phyloP scores from a whole-genome alignment of 2,888 invertebrate species.

The Ellobium chinense region DNA sequence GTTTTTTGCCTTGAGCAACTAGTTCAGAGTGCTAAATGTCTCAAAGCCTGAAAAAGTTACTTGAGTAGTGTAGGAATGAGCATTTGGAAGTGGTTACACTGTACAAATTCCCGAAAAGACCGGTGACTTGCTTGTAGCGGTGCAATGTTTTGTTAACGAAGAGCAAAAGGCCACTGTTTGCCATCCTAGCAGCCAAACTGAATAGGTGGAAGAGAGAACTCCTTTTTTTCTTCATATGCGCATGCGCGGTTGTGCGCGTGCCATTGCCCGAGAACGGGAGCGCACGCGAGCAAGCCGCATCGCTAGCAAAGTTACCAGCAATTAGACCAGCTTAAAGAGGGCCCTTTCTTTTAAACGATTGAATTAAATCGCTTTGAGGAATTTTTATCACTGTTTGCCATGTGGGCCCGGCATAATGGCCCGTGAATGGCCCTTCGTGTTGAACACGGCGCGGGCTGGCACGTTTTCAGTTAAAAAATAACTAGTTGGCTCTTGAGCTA shows the following conservation, averaged over 20 bases:
- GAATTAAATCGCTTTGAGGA: constrained; percentile 39
- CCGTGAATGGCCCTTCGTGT: constrained; percentile 29
- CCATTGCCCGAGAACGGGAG: constrained; percentile 7
- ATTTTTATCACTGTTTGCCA: constrained; percentile 29
- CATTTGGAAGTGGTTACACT: too few relatives aligned
- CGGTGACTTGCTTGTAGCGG: constrained; percentile 13
- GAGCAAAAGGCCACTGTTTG: constrained; percentile 8
- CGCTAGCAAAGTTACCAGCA: constrained; percentile 24
- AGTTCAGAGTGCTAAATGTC: too few relatives aligned
- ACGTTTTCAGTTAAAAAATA: constrained; percentile 31
- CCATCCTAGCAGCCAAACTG: constrained; percentile 4
- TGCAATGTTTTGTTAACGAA: constrained; percentile 13
- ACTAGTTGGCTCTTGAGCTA: constrained; percentile 7
- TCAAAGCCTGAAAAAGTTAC: too few relatives aligned
- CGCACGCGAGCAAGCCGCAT: background rate
- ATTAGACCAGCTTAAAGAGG: constrained; percentile 3
- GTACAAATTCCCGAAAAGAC: background rate
- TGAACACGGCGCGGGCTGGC: constrained; percentile 1
- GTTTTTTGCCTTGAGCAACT: too few relatives aligned
- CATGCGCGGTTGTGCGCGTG: constrained; percentile 8
- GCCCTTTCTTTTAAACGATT: constrained; percentile 18
- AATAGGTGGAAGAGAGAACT: constrained; percentile 13
- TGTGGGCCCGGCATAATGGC: constrained; percentile 13
- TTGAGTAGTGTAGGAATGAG: too few relatives aligned
- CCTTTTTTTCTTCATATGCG: background rate